Conservation (phyloP, 2,888 invertebrate genomes). For the Hirtodrosophila alboralis region DNA sequence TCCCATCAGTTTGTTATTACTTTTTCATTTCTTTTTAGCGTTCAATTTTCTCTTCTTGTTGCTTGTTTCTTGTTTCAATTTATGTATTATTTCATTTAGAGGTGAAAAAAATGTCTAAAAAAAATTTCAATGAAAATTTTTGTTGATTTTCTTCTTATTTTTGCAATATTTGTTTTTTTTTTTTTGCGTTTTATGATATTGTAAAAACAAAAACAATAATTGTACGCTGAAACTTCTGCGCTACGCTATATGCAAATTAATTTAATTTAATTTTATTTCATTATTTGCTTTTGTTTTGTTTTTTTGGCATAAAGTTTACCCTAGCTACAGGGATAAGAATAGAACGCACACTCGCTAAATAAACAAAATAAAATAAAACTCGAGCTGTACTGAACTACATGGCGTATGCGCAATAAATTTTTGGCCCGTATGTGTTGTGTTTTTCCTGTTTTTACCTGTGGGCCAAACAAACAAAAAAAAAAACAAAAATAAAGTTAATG, state of each 20-base stretch:
- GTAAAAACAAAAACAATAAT: slow-evolving; percentile 9
- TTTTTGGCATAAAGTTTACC: slow-evolving; percentile 41
- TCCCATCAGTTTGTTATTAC: slow-evolving; percentile 58
- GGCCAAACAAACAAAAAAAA: too few relatives aligned
- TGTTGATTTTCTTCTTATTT: slow-evolving; percentile 2
- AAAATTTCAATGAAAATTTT: slow-evolving; percentile 19
- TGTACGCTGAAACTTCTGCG: slow-evolving; percentile 14
- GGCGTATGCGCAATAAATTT: slow-evolving; percentile 62
- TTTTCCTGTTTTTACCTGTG: slow-evolving; percentile 26
- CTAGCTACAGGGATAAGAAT: slow-evolving; percentile 39
- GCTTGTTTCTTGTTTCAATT: slow-evolving; percentile 24
- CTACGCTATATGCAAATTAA: slow-evolving; percentile 42
- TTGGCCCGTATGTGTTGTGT: slow-evolving; percentile 2
- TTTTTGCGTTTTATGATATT: slow-evolving; percentile 10
- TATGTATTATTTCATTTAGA: slow-evolving; percentile 34
- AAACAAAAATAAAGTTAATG: slow-evolving; percentile 43
- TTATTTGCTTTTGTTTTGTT: too few relatives aligned
- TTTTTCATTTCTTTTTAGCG: slow-evolving; percentile 52
- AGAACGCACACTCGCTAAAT: slow-evolving; percentile 36
- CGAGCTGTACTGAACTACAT: slow-evolving; percentile 31
- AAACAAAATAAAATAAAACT: slow-evolving; percentile 54
- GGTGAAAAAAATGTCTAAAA: slow-evolving; percentile 29
- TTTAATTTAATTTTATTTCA: too few relatives aligned
- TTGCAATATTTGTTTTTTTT: slow-evolving; percentile 3
- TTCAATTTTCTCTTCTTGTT: slow-evolving; percentile 34